Percentiles rank a stretch among this genome's conserved stretches.
Evolutionary conservation across 2,888 invertebrate genomes (phyloP).

Genomic region (Sylvicola cinctus): DNA sequence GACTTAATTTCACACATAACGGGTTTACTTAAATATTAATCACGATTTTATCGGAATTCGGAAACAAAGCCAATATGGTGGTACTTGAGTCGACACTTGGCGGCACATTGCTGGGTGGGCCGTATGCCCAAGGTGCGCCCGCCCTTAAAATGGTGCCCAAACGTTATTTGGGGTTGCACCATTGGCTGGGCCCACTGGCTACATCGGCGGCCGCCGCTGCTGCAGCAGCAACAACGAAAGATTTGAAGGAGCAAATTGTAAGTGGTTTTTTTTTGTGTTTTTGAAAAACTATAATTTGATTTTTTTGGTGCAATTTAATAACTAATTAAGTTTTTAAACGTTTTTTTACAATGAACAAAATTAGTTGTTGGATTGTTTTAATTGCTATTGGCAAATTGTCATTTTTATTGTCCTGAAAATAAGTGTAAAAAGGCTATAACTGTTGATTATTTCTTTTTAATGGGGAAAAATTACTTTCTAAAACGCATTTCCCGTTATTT

Average conservation of each 20-base stretch:
- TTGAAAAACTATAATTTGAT: slow-evolving; percentile 2
- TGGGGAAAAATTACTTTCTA: too few relatives aligned
- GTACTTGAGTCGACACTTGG: slow-evolving; percentile 55
- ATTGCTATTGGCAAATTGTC: too few relatives aligned
- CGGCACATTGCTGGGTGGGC: slow-evolving; percentile 49
- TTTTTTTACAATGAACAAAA: too few relatives aligned
- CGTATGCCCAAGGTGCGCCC: slow-evolving; percentile 61
- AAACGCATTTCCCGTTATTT: too few relatives aligned
- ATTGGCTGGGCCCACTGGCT: slow-evolving; percentile 69
- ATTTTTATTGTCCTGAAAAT: too few relatives aligned
- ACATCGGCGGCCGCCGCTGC: slow-evolving; percentile 11
- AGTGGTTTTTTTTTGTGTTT: slow-evolving; percentile 24
- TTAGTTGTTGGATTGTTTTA: too few relatives aligned
- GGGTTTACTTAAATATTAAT: too few relatives aligned
- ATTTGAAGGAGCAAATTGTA: slow-evolving; percentile 62
- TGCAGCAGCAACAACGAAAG: slow-evolving; percentile 30
- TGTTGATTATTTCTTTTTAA: too few relatives aligned
- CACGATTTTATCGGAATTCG: too few relatives aligned
- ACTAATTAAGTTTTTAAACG: too few relatives aligned
- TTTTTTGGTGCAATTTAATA: slow-evolving; percentile 1
- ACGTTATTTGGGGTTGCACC: slow-evolving; percentile 76
- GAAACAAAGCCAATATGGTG: slow-evolving; percentile 29
- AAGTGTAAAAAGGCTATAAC: too few relatives aligned
- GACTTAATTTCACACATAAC: too few relatives aligned
- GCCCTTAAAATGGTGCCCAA: slow-evolving; percentile 80